Conservation (phyloP, 30 jellyfish, hydroid and myxozoan species). For the Calvadosia cruxmelitensis region DNA sequence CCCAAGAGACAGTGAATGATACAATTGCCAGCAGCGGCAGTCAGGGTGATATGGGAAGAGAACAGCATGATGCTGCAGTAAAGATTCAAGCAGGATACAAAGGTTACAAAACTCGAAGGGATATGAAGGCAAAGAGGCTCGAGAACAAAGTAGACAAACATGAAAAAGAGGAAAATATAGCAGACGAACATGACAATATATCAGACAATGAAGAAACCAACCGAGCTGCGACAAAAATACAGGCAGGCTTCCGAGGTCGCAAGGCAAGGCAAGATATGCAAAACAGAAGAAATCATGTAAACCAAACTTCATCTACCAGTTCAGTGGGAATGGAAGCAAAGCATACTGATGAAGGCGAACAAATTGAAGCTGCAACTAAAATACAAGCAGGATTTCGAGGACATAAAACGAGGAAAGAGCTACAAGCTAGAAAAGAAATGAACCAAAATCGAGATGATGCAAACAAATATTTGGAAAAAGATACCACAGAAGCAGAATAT, state of each 20-base stretch:
- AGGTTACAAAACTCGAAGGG: conserved; percentile 49
- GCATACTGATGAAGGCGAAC: too few relatives aligned
- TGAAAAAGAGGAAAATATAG: neutral
- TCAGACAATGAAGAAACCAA: conserved; percentile 22
- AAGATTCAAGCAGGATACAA: conserved; percentile 50
- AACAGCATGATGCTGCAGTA: conserved; percentile 48
- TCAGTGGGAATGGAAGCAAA: neutral
- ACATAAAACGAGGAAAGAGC: conserved; percentile 29
- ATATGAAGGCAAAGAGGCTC: neutral
- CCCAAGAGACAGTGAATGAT: conserved; percentile 13
- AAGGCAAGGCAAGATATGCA: conserved; percentile 28
- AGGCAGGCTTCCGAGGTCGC: conserved; percentile 52
- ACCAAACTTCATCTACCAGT: neutral
- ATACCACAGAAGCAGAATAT: conserved; percentile 10
- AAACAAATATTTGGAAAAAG: neutral
- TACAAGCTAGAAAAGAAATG: conserved; percentile 6
- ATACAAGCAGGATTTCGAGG: conserved; percentile 61
- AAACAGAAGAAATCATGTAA: neutral
- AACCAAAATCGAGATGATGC: neutral
- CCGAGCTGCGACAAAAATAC: conserved; percentile 53
- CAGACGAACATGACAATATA: too few relatives aligned
- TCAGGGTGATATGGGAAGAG: conserved; percentile 1
- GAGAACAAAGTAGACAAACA: neutral
- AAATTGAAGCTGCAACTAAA: conserved; percentile 64
- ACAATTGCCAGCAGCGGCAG: conserved; percentile 2